Evolutionary conservation across 2,888 invertebrate species (phyloP).

Genomic region (Eupithecia inturbata): DNA sequence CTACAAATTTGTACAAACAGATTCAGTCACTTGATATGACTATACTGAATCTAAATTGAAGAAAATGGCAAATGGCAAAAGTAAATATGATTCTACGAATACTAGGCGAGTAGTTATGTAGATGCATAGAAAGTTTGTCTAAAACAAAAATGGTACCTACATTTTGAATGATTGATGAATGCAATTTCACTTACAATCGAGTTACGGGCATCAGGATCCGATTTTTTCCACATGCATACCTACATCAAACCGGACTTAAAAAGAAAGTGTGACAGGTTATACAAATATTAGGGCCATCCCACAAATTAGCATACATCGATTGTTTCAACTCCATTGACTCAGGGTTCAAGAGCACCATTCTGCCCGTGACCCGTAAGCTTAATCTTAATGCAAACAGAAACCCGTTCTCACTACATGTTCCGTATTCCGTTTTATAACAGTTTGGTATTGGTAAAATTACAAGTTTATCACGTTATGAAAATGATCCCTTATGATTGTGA

Average conservation of each 20-base stretch:
- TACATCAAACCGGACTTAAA: slow-evolving; percentile 48
- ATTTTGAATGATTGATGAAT: slow-evolving; percentile 11
- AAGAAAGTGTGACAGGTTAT: slow-evolving; percentile 55
- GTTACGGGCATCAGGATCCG: neutral
- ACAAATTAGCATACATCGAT: slow-evolving; percentile 3
- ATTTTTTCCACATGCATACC: neutral
- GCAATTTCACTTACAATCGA: neutral
- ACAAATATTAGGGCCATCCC: neutral
- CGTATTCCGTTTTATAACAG: neutral
- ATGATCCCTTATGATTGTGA: slow-evolving; percentile 40
- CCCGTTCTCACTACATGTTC: neutral
- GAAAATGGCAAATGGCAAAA: neutral
- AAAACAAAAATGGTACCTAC: neutral
- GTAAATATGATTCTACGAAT: neutral
- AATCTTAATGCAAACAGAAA: slow-evolving; percentile 40
- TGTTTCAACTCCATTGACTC: slow-evolving; percentile 41
- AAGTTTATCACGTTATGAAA: neutral
- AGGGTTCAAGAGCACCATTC: slow-evolving; percentile 47
- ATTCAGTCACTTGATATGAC: neutral
- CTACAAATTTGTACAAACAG: neutral
- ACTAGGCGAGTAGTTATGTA: neutral
- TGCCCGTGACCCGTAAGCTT: slow-evolving; percentile 54
- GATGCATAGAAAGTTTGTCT: neutral
- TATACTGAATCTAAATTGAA: neutral
- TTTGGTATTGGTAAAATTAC: neutral